A percentile compares a stretch with the other conserved stretches of the same genome.
Conservation (phyloP, 37 sponge, comb jelly and placozoan species). For the Aphrocallistes beatrix region DNA sequence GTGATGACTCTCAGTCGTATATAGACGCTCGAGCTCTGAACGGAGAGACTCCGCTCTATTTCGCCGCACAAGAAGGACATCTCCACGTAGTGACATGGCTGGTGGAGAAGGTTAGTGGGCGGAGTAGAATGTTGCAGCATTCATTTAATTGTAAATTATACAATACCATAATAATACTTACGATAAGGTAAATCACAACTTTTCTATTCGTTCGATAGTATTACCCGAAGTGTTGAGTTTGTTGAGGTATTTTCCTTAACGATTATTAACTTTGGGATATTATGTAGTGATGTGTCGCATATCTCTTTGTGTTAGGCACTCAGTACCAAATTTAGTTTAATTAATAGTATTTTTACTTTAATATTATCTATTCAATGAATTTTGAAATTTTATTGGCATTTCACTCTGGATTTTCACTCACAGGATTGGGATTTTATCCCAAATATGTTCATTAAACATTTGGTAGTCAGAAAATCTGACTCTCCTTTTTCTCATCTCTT, state of each 20-base stretch:
- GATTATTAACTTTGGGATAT: neutral
- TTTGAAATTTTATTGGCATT: no score
- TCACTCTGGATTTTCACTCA: no score
- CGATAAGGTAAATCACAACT: neutral
- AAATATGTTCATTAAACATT: no score
- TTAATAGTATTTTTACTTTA: no score
- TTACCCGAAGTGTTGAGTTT: slow-evolving; percentile 1
- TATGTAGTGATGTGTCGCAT: no score
- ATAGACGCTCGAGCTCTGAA: slow-evolving; percentile 42
- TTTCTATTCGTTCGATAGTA: neutral
- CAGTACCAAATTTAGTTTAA: no score
- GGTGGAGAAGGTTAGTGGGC: slow-evolving; percentile 66
- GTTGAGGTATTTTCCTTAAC: neutral
- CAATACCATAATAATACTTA: neutral
- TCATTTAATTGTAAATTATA: neutral
- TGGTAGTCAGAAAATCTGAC: no score
- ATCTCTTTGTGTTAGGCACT: no score
- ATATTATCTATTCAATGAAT: no score
- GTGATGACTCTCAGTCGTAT: neutral
- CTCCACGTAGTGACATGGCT: slow-evolving; percentile 51
- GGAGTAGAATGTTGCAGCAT: slow-evolving; percentile 33
- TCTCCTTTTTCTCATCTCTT: no score
- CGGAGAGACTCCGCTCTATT: slow-evolving; percentile 77
- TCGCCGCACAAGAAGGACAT: slow-evolving; percentile 68
- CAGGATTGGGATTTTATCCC: no score